phyloP scores from a whole-genome alignment of 1,140 invertebrate species.

The Nasonia longicornis region DNA sequence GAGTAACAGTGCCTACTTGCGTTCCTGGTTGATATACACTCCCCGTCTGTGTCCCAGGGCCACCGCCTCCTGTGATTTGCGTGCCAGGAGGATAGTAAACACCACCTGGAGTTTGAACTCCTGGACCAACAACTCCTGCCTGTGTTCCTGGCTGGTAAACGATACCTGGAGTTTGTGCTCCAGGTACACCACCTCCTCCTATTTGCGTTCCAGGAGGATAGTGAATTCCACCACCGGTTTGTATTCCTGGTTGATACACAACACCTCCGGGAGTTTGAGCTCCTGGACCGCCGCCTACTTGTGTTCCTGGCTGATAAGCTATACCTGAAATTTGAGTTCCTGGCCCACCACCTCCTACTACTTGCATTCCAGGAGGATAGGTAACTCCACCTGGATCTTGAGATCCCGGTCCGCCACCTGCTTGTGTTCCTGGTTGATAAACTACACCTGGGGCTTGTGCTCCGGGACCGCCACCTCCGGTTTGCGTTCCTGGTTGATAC shows the following conservation, averaged over 20 bases:
- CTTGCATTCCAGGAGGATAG: slow-evolving; percentile 5
- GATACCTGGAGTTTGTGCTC: neutral
- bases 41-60: too few relatives aligned
- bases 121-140: too few relatives aligned
- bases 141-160: too few relatives aligned
- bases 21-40: slow-evolving; percentile 15
- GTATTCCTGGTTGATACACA: too few relatives aligned
- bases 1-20: neutral
- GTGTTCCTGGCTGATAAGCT: slow-evolving; percentile 6
- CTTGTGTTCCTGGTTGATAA: slow-evolving; percentile 28
- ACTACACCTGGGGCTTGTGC: neutral
- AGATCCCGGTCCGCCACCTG: neutral
- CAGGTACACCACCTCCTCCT: neutral
- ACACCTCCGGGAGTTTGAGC: neutral
- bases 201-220: slow-evolving; percentile 5
- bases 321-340: neutral
- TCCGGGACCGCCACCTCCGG: neutral
- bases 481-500: too few relatives aligned
- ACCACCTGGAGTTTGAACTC: too few relatives aligned
- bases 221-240: slow-evolving; percentile 29
- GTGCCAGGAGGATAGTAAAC: neutral
- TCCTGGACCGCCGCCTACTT: neutral
- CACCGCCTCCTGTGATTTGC: neutral
- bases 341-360: neutral
- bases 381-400: neutral